Conservation (phyloP, 1,140 invertebrate genomes). For the Mizuhopecten yessoensis region DNA sequence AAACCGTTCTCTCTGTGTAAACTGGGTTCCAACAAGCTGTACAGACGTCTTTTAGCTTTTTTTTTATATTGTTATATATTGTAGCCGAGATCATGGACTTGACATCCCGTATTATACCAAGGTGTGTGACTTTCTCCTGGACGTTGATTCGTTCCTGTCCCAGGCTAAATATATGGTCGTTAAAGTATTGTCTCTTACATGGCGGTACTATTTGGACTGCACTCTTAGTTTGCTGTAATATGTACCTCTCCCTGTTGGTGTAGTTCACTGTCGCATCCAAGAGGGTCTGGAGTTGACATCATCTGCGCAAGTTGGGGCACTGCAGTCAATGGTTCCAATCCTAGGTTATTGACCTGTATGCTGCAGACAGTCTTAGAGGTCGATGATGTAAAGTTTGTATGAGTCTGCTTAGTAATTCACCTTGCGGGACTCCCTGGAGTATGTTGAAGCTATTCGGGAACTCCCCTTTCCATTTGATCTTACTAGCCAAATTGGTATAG, state of each 20-base stretch:
- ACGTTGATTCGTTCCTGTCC: background rate
- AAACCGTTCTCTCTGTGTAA: conserved; percentile 41
- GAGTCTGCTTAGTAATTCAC: background rate
- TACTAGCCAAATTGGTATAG: background rate
- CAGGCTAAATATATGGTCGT: background rate
- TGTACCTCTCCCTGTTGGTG: conserved; percentile 49
- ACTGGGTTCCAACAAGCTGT: conserved; percentile 43
- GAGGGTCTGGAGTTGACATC: conserved; percentile 40
- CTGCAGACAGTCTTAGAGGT: background rate
- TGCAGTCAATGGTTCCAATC: conserved; percentile 16
- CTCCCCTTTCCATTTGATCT: conserved; percentile 42
- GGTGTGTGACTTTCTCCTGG: background rate
- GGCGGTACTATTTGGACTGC: conserved; percentile 30
- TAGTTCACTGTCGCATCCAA: background rate
- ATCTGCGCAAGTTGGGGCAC: conserved; percentile 48
- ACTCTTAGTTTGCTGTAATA: conserved; percentile 53
- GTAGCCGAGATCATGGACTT: background rate
- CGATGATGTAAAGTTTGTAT: conserved; percentile 43
- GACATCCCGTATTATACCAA: conserved; percentile 48
- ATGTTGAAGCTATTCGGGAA: no score
- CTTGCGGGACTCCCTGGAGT: background rate
- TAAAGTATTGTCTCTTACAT: background rate
- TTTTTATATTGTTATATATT: conserved; percentile 47
- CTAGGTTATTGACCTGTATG: background rate
- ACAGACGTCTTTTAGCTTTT: conserved; percentile 46